Percentiles rank a stretch among this genome's conserved stretches.
Evolutionary conservation across 2,888 invertebrate species (phyloP).

Genomic region (Dryadula phaetusa): DNA sequence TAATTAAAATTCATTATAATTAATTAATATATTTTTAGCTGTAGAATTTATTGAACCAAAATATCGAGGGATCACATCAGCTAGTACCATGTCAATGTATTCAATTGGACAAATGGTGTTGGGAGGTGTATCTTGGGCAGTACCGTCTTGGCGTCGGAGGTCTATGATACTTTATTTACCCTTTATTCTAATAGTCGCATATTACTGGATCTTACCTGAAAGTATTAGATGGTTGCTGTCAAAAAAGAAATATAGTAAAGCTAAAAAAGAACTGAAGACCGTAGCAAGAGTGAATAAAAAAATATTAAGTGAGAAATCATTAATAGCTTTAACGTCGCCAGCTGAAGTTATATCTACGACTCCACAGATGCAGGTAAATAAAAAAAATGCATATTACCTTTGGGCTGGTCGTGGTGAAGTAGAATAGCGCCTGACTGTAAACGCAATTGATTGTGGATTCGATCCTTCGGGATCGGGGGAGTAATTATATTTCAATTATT

Average conservation of each 20-base stretch:
- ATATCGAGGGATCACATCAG: constrained; percentile 88
- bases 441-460: too few relatives aligned
- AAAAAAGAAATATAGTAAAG: constrained; percentile 85
- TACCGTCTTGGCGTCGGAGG: constrained; percentile 87
- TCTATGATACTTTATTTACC: constrained; percentile 88
- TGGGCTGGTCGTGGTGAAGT: too few relatives aligned
- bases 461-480: too few relatives aligned
- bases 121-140: constrained; percentile 87
- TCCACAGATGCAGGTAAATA: neutral
- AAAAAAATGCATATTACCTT: neutral
- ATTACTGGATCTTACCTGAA: constrained; percentile 87
- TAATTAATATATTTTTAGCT: too few relatives aligned
- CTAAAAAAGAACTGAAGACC: constrained; percentile 83
- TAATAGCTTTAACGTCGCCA: constrained; percentile 60
- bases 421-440: too few relatives aligned
- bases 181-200: constrained; percentile 86
- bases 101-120: constrained; percentile 88
- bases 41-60: constrained; percentile 91
- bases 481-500: too few relatives aligned
- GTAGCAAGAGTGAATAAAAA: constrained; percentile 86
- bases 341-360: neutral
- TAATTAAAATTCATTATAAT: too few relatives aligned
- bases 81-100: constrained; percentile 87
- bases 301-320: constrained; percentile 79
- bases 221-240: constrained; percentile 91